These are phyloP conservation scores for Arrhopalites spinosus DNA, from an alignment of 2,888 invertebrate species.

Conservation along the genomic window DNA sequence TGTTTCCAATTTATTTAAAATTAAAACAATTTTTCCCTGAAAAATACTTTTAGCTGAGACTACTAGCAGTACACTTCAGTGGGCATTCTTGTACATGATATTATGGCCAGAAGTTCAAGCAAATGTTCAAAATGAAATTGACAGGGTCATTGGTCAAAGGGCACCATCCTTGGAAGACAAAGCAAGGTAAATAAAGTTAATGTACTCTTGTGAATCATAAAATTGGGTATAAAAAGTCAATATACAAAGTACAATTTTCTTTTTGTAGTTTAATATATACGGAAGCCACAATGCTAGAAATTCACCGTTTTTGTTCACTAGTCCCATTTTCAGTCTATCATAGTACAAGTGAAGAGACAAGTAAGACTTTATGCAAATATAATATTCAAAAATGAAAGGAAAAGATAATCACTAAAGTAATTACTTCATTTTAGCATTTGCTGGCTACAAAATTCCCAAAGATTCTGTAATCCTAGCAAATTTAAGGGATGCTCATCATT, in stretches of 20 bases:
- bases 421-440: constrained; percentile 43
- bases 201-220: too few species aligned
- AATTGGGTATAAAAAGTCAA: too few species aligned
- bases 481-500: constrained; percentile 47
- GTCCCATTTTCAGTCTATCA: constrained; percentile 55
- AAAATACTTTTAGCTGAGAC: constrained; percentile 54
- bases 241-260: too few species aligned
- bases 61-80: constrained; percentile 49
- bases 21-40: too few species aligned
- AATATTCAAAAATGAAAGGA: not conserved
- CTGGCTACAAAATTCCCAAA: constrained; percentile 53
- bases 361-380: constrained; percentile 34
- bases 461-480: constrained; percentile 51
- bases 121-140: constrained; percentile 54
- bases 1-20: too few species aligned
- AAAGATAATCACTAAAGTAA: not conserved
- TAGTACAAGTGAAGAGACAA: constrained; percentile 48
- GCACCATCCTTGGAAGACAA: constrained; percentile 56
- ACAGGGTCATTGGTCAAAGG: constrained; percentile 50
- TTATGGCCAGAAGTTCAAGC: constrained; percentile 55
- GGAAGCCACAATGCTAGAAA: constrained; percentile 57
- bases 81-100: constrained; percentile 56
- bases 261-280: constrained; percentile 55
- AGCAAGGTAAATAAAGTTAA: constrained; percentile 40
- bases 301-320: constrained; percentile 56